A percentile compares a stretch with the other conserved stretches of the same genome.
These are phyloP conservation scores for Spinus olivaceus DNA, from an alignment of 2,797 vertebrate genomes.

Conservation along the genomic window DNA sequence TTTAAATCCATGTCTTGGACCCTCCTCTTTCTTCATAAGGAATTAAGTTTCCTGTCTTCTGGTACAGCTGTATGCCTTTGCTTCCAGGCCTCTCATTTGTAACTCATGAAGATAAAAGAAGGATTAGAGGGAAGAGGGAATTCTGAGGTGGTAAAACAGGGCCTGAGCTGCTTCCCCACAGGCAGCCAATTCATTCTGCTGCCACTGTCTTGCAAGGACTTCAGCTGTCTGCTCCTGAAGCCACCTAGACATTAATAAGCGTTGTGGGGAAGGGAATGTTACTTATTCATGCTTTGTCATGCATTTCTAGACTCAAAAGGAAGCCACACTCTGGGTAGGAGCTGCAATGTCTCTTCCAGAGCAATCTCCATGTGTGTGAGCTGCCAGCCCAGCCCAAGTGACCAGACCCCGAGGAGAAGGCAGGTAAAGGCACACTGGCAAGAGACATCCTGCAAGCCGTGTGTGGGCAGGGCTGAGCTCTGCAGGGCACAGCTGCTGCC, in stretches of 20 bases:
- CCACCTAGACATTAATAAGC: neutral
- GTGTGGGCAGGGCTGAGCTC: neutral
- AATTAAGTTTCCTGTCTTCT: neutral
- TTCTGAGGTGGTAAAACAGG: neutral
- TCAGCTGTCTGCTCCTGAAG: neutral
- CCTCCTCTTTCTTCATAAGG: neutral
- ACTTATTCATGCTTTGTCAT: neutral
- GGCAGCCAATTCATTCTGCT: neutral
- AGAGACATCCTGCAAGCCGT: neutral
- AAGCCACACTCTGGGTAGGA: neutral
- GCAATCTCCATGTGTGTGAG: neutral
- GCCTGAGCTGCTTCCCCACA: neutral
- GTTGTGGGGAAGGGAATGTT: neutral
- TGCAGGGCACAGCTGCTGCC: neutral
- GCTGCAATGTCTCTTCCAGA: neutral
- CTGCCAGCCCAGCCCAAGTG: neutral
- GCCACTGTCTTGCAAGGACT: neutral
- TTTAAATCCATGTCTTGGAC: neutral
- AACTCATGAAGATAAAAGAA: neutral
- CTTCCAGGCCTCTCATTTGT: neutral
- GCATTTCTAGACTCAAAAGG: neutral
- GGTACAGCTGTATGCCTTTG: neutral
- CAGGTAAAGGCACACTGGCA: neutral
- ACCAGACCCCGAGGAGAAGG: neutral
- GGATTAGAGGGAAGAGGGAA: neutral